Base-by-base conservation (phyloP, 2,113 vertebrate genomes). In the Lepidothrix coronata region DNA sequence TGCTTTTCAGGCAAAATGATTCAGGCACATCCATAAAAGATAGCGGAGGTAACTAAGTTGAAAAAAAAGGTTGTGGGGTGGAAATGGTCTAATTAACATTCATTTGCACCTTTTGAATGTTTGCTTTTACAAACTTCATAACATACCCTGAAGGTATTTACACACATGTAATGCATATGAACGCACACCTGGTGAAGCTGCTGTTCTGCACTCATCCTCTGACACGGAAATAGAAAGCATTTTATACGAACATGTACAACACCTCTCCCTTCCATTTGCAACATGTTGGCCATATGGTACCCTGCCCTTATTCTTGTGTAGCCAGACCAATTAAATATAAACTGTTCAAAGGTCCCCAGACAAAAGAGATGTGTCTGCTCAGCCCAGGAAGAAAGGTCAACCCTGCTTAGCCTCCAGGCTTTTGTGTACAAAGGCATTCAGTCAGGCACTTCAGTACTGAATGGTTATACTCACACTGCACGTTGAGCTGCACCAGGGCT, bases 401-500 rank as follows among this genome's bases (percentile, higher is more conserved):
- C 19, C 17, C 21, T 52, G 71, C 41, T 52, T 30, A 68, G 62
- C 62, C 46, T 68, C 46, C 52, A n/a, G 35, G 55, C 25, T 82
- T 93, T 33, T 52, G 30, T 30, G 85, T 22, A 63, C 39, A 28
- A 37, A 59, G 51, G 46, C 52, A 55, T 59, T 85, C 71, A 62
- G 65, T 35, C 46, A 78, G 62, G 71, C 4, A 2, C 35, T 83
- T 61, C 63, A 15, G 54, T 14, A 25, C 35, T 17, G 17, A 10
- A 8, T 2, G 16, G 55, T 15, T 61, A 61, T 97, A 98, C 99
- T 99, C 97, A 99, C 99, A 99, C 94, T 99, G 99, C 81, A 99
- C 99, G 12, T 98, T 99, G 89, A 99, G 99, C 82, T 99, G 99
- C 96, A 99, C 98, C 91, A 98, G 97, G 20, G 98, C 98, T 94